These are phyloP conservation scores for Cavia porcellus DNA, from an alignment of 2,113 vertebrate genomes.

Conservation along the genomic window DNA sequence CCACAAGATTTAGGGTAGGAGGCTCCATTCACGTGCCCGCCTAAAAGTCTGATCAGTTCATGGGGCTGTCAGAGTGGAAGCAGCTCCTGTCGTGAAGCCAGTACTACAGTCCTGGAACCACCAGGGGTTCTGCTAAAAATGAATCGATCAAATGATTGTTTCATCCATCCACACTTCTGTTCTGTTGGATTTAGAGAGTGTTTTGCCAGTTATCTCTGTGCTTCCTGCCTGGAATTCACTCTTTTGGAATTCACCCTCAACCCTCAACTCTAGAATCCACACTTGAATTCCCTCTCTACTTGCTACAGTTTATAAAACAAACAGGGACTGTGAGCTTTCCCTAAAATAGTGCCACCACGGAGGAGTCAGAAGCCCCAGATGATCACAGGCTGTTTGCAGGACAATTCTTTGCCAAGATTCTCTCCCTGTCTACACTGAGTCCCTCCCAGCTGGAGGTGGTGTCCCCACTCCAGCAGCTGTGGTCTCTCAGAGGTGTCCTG, in stretches of 20 bases:
- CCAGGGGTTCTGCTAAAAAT: background rate
- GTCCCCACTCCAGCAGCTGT: background rate
- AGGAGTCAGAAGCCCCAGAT: background rate
- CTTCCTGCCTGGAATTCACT: background rate
- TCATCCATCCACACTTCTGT: background rate
- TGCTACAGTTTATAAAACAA: background rate
- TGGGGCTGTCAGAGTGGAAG: background rate
- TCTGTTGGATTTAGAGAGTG: background rate
- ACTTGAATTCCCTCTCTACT: background rate
- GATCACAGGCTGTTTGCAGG: background rate
- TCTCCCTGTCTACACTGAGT: background rate
- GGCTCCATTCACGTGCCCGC: background rate
- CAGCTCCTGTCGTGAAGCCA: too few species aligned
- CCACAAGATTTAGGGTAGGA: background rate
- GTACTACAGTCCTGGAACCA: background rate
- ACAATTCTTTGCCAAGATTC: too few species aligned
- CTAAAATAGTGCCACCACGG: accelerated
- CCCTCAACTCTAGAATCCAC: too few species aligned
- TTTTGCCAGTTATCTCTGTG: background rate
- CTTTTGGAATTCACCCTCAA: background rate
- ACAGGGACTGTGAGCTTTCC: background rate
- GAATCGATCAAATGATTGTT: background rate
- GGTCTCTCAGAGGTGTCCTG: background rate
- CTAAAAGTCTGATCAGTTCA: background rate
- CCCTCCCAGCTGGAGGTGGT: background rate